Conservation (phyloP, 2,888 invertebrate genomes). For the Julus scanicus region DNA sequence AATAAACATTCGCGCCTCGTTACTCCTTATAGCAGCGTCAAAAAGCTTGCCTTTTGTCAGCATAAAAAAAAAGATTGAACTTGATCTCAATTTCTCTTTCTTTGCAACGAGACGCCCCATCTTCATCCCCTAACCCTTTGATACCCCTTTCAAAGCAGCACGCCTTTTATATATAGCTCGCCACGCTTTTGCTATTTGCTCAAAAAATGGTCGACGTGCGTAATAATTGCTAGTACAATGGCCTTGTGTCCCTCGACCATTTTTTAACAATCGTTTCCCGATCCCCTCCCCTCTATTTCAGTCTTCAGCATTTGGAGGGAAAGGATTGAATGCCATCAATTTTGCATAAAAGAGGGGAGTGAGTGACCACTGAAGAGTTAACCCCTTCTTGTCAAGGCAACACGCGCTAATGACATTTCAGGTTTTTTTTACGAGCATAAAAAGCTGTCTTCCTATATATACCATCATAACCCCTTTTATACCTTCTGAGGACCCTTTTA, state of each 20-base stretch:
- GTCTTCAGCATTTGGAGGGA: not conserved
- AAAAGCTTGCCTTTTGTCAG: slow-evolving; percentile 21
- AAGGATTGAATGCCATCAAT: slow-evolving; percentile 25
- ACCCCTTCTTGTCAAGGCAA: not conserved
- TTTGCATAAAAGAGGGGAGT: slow-evolving; percentile 33
- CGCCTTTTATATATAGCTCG: not conserved
- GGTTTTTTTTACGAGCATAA: not conserved
- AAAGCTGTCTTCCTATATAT: not conserved
- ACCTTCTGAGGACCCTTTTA: not conserved
- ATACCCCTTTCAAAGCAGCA: not conserved
- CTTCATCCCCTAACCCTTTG: slow-evolving; percentile 10
- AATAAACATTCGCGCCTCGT: slow-evolving; percentile 33
- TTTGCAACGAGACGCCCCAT: slow-evolving; percentile 17
- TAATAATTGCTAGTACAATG: not conserved
- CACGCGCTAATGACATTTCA: slow-evolving; percentile 16
- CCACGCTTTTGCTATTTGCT: not conserved
- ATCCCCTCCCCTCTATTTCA: not conserved
- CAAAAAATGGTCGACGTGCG: slow-evolving; percentile 1
- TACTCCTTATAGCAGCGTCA: slow-evolving; percentile 8
- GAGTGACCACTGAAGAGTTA: not conserved
- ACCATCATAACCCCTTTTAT: not conserved
- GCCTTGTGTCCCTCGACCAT: not conserved
- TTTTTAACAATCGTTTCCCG: not conserved
- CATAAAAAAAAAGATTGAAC: not conserved
- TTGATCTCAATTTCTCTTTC: slow-evolving; percentile 33